Conservation (phyloP, 2,888 invertebrate genomes). For the Phyto melanocephala region DNA sequence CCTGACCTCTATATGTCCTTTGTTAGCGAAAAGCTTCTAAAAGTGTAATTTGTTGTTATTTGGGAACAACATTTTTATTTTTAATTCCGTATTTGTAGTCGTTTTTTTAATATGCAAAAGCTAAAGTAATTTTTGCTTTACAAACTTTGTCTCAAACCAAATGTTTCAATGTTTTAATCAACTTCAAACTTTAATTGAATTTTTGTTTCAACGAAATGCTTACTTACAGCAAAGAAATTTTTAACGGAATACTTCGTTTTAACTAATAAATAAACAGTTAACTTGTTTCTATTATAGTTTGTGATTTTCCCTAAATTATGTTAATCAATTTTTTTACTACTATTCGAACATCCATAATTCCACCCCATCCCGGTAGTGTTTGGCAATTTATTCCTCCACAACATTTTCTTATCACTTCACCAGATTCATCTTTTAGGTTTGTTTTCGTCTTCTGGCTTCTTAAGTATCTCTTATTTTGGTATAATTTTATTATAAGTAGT, state of each 20-base stretch:
- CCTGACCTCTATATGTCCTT: too few relatives aligned
- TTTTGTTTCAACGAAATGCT: neutral
- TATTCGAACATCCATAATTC: neutral
- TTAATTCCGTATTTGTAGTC: too few relatives aligned
- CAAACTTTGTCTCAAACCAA: conserved; percentile 1
- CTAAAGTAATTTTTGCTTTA: too few relatives aligned
- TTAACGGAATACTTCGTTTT: neutral
- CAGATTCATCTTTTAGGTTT: neutral
- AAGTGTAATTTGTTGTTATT: neutral
- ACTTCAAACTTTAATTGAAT: conserved; percentile 11
- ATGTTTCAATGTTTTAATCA: conserved; percentile 21
- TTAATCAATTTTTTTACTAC: neutral
- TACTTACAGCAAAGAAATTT: neutral
- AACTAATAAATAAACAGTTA: neutral
- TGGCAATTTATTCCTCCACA: neutral
- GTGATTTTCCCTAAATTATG: conserved; percentile 37
- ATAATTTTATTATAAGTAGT: conserved; percentile 62
- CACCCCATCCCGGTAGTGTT: neutral
- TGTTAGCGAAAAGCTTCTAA: too few relatives aligned
- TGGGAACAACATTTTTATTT: conserved; percentile 24
- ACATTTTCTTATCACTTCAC: neutral
- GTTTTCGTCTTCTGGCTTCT: conserved; percentile 34
- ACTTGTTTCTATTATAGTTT: conserved; percentile 1
- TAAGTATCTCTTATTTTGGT: conserved; percentile 49
- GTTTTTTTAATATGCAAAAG: too few relatives aligned